phyloP scores from a whole-genome alignment of 92 coral and sea anemone species.

The Zoanthus sansibaricus region DNA sequence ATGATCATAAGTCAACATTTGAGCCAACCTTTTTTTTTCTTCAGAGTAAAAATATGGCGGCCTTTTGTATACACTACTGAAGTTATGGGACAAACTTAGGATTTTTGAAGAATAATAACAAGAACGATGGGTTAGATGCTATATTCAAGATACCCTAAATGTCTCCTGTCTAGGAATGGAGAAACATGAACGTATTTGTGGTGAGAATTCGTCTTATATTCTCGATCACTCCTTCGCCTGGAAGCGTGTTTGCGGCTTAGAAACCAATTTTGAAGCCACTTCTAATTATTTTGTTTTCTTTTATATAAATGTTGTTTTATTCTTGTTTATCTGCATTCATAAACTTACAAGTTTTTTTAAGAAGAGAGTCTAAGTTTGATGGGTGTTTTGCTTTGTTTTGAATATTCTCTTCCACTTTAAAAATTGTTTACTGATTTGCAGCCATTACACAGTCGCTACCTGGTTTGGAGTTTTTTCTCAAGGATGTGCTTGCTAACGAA shows the following conservation, averaged over 20 bases:
- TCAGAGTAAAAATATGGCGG: constrained; percentile 70
- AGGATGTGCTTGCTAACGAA: constrained; percentile 91
- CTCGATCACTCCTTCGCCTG: constrained; percentile 44
- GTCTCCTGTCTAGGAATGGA: constrained; percentile 68
- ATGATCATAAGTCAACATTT: constrained; percentile 74
- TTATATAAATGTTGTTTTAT: constrained; percentile 20
- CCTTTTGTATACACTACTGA: constrained; percentile 47
- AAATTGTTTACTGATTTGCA: constrained; percentile 55
- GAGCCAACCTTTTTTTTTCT: constrained; percentile 51
- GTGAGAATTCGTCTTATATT: constrained; percentile 49
- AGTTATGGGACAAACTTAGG: constrained; percentile 50
- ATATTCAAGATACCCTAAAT: constrained; percentile 37
- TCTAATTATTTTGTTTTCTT: constrained; percentile 29
- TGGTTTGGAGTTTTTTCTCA: constrained; percentile 86
- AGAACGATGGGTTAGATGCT: constrained; percentile 69
- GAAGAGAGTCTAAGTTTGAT: background rate
- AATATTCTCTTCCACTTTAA: background rate
- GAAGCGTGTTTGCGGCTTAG: constrained; percentile 40
- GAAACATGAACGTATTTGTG: constrained; percentile 71
- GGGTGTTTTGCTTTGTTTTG: constrained; percentile 5
- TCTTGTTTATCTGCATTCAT: constrained; percentile 30
- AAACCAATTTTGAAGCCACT: constrained; percentile 24
- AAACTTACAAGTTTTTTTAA: background rate
- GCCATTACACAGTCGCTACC: constrained; percentile 97
- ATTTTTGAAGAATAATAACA: constrained; percentile 28